These are phyloP conservation scores for Mythimna pallens DNA, from an alignment of 2,888 invertebrate genomes.

Conservation along the genomic window DNA sequence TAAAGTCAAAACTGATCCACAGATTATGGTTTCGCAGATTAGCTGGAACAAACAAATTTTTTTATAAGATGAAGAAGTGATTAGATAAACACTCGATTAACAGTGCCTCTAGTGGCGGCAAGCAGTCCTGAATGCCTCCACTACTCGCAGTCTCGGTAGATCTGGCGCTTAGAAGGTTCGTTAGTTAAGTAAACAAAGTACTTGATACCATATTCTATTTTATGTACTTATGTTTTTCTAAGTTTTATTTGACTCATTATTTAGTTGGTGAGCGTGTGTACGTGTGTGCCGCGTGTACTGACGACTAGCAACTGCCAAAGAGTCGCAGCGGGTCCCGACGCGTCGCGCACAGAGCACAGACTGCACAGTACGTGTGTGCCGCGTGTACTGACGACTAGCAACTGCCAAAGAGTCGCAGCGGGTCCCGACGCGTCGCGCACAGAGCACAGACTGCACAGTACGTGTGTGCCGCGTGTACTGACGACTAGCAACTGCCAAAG, in stretches of 20 bases:
- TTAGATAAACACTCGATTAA: not conserved
- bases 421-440: not conserved
- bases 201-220: conserved; percentile 46
- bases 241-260: conserved; percentile 28
- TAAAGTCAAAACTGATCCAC: too few relatives aligned
- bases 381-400: too few relatives aligned
- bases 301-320: too few relatives aligned
- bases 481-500: too few relatives aligned
- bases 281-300: not conserved
- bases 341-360: not conserved
- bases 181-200: conserved; percentile 32
- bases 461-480: too few relatives aligned
- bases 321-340: too few relatives aligned
- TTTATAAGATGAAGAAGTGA: too few relatives aligned
- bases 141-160: not conserved
- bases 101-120: not conserved
- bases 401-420: too few relatives aligned
- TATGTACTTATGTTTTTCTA: conserved; percentile 50
- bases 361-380: not conserved
- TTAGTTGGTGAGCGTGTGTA: conserved; percentile 24
- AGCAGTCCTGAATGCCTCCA: not conserved
- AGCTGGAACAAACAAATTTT: too few relatives aligned
- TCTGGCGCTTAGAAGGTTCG: conserved; percentile 5
- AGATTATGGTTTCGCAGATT: too few relatives aligned
- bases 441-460: too few relatives aligned